phyloP scores from a whole-genome alignment of 2,888 invertebrate genomes.

The Nasonovia ribisnigri region DNA sequence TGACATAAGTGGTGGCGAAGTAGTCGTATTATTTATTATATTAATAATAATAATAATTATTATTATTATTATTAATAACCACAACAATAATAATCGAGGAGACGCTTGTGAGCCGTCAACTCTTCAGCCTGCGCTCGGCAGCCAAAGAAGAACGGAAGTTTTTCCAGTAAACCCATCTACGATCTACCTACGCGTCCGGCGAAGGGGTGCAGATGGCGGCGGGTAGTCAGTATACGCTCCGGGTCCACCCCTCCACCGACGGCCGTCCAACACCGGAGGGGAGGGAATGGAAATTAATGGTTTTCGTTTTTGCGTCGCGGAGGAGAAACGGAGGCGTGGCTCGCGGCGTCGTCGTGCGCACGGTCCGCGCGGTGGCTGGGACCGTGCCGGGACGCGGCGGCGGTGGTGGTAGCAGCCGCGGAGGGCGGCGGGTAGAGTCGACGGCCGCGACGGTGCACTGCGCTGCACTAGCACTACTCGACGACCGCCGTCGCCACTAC shows the following conservation, averaged over 20 bases:
- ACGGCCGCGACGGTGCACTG: slow-evolving; percentile 13
- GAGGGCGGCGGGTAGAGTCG: background rate
- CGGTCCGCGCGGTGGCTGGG: slow-evolving; percentile 24
- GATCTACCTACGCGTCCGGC: background rate
- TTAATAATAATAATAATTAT: background rate
- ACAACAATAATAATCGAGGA: background rate
- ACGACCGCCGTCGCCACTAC: background rate
- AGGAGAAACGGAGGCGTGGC: slow-evolving; percentile 48
- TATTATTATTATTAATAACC: background rate
- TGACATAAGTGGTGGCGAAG: background rate
- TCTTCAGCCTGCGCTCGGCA: background rate
- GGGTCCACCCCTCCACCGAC: background rate
- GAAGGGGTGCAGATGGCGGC: background rate
- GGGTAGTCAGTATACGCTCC: background rate
- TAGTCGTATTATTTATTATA: background rate
- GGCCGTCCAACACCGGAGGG: background rate
- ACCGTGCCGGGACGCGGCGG: slow-evolving; percentile 1
- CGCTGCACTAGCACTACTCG: slow-evolving; percentile 3
- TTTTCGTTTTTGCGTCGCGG: background rate
- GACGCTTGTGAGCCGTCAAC: background rate
- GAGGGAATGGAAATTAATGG: slow-evolving; percentile 21
- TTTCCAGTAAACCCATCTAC: background rate
- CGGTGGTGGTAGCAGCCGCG: background rate
- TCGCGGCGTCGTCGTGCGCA: background rate
- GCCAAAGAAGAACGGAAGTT: background rate